These are phyloP conservation scores for Marisa cornuarietis DNA, from an alignment of 1,140 invertebrate genomes.

Conservation along the genomic window DNA sequence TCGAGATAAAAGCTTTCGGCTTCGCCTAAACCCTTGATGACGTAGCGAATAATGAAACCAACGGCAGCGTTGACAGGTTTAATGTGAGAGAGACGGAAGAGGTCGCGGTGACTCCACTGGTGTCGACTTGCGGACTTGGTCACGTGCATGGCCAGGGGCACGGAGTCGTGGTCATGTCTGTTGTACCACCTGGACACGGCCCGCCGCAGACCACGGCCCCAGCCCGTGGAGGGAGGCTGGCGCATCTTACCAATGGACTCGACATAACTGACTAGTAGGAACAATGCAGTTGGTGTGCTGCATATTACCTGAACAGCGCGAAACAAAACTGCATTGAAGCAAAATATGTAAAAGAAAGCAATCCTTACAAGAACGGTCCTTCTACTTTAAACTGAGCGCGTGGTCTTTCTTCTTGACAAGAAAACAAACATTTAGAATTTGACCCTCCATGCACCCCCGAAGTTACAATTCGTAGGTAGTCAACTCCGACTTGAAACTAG, in stretches of 20 bases:
- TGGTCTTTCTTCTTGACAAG: no score
- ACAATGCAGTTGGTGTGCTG: conserved; percentile 66
- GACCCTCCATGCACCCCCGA: no score
- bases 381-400: no score
- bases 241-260: conserved; percentile 28
- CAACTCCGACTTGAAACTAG: no score
- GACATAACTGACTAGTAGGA: conserved; percentile 60
- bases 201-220: conserved; percentile 73
- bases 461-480: no score
- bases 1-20: conserved; percentile 53
- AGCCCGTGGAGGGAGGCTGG: conserved; percentile 59
- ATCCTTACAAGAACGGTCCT: no score
- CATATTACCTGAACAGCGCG: conserved; percentile 52
- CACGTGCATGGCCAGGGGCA: conserved; percentile 72
- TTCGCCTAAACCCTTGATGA: conserved; percentile 62
- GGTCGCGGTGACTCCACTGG: conserved; percentile 76
- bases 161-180: conserved; percentile 64
- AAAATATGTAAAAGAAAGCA: no score
- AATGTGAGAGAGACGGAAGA: conserved; percentile 75
- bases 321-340: not conserved
- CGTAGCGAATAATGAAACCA: conserved; percentile 41
- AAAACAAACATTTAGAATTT: no score
- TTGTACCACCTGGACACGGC: conserved; percentile 73
- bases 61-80: conserved; percentile 57
- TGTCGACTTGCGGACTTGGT: conserved; percentile 73